Evolutionary conservation across 2,113 vertebrate species (phyloP).

Genomic region (Cygnus buccinator): DNA sequence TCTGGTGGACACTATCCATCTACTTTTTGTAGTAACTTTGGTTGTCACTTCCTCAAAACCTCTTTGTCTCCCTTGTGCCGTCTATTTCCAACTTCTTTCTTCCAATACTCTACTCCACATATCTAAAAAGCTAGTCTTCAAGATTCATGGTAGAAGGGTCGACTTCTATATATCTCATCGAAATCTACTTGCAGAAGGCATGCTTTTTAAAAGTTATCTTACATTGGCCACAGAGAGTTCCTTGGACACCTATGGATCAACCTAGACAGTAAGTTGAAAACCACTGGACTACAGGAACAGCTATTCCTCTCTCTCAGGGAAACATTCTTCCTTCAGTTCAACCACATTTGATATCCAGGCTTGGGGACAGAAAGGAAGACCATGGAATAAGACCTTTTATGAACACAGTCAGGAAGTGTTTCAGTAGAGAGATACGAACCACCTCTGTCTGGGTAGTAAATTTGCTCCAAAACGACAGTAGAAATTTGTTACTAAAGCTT

Average conservation of each 20-base stretch:
- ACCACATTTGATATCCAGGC: neutral
- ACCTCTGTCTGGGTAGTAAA: neutral
- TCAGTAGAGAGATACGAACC: neutral
- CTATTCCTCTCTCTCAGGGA: neutral
- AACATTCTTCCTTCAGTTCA: neutral
- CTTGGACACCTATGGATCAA: neutral
- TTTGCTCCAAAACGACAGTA: neutral
- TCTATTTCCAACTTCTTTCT: neutral
- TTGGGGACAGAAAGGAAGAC: neutral
- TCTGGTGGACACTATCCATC: accelerated
- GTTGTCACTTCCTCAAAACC: neutral
- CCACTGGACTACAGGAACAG: neutral
- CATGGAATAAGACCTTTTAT: neutral
- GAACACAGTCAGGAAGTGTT: neutral
- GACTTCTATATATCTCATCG: neutral
- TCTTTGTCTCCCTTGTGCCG: neutral
- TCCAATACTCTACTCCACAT: neutral
- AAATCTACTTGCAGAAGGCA: neutral
- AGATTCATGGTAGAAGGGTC: neutral
- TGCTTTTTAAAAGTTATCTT: neutral
- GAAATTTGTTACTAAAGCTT: neutral
- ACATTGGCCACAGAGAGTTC: accelerated
- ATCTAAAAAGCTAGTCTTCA: neutral
- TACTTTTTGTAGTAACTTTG: neutral
- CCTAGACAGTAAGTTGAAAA: neutral